Evolutionary conservation across 2,888 invertebrate genomes (phyloP), one percentile per base, ranked within the genome.

Genomic region (Leistus spinibarbis): DNA sequence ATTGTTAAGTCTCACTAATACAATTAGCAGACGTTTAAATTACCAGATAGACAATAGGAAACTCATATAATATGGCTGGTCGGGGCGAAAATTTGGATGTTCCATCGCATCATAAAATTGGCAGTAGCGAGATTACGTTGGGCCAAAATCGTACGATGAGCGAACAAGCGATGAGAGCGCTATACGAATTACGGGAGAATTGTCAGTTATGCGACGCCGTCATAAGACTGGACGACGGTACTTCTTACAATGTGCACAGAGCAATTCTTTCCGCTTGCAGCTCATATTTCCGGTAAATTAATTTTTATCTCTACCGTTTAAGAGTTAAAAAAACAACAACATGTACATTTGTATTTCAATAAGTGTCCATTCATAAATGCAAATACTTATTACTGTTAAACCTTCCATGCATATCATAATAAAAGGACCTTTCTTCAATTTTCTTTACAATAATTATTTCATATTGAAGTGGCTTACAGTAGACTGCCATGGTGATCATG

Each of bases 181-280:
- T 96, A 78, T 93, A 93, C 86, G 95, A 96, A 81, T 89, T 96
- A 81, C 90, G 94, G 81, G 91, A 93, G 83, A 92, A 91, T 82
- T 94, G 94, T 83, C 90, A 95, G 81, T 90, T 96, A 60, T 96
- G 96, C 85, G 97, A 97, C 86, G 96, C 96, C 3, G 90, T 92
- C 54, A 89, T 96, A 79, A 89, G 93, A 78, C 90, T 95, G 73
- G 93, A 94, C 80, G 96, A 96, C 84, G 94, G 94, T 76, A 90
- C 91, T 69, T 88, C 89, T 77, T 95, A 95, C 83, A 93, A 93
- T 54, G 94, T 97, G 70, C 97, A 97, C 86, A 90, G 95, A 78
- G 92, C 94, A 76, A 93, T 96, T 79, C 89, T 96, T 81, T 94
- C 94, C 77, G 93, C 96, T 74, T 95, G 95, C 87, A 97, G 97